Conservation (phyloP, 2,888 invertebrate species). For the Electrophaes corylata region DNA sequence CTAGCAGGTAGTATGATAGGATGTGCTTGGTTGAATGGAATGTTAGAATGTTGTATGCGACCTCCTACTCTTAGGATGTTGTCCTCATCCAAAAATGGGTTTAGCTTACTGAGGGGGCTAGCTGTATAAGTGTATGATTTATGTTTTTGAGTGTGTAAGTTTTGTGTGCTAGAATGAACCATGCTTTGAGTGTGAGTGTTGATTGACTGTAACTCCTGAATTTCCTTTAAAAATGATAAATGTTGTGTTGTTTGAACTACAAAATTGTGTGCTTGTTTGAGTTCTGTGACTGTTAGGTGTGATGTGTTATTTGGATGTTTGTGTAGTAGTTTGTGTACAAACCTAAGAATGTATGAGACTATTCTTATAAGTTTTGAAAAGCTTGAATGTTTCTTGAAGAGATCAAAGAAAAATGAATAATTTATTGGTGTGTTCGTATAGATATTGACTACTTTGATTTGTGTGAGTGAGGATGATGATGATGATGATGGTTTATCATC, state of each 20-base stretch:
- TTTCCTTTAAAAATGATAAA: not conserved
- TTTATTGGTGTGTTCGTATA: no score
- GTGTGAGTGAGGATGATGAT: no score
- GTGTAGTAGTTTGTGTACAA: no score
- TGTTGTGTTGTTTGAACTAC: not conserved
- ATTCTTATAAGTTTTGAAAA: no score
- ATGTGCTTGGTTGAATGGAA: not conserved
- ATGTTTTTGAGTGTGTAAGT: not conserved
- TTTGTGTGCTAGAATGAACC: no score
- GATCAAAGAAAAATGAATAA: no score
- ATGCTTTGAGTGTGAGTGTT: not conserved
- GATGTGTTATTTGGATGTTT: no score
- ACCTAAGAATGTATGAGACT: no score
- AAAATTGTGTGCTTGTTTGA: not conserved
- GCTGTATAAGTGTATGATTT: not conserved
- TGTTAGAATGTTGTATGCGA: not conserved
- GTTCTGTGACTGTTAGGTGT: no score
- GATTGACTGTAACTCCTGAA: not conserved
- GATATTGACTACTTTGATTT: no score
- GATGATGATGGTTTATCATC: no score
- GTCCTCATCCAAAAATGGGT: not conserved
- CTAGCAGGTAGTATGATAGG: not conserved
- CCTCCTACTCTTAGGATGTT: not conserved
- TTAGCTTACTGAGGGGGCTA: not conserved
- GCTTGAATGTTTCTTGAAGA: no score